These are phyloP conservation scores for Catharus minimus DNA, from an alignment of 2,113 vertebrate genomes.

Conservation along the genomic window DNA sequence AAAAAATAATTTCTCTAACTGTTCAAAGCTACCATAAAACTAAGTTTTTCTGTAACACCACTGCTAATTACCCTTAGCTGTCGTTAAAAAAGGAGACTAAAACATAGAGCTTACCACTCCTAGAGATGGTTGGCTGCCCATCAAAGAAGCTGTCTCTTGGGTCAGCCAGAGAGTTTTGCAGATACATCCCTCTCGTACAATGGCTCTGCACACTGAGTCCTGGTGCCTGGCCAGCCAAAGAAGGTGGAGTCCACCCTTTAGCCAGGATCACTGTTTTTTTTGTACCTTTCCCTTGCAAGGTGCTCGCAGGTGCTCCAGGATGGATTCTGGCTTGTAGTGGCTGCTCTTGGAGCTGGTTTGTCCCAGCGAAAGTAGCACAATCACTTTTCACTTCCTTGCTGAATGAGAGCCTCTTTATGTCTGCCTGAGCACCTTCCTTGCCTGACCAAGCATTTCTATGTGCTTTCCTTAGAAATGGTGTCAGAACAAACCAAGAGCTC, in stretches of 20 bases:
- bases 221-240: too few species aligned
- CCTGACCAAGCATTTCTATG: neutral
- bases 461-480: neutral
- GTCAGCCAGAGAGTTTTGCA: accelerated
- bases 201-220: neutral
- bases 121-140: neutral
- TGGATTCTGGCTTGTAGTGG: neutral
- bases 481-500: neutral
- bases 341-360: neutral
- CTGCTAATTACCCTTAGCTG: neutral
- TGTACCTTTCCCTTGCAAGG: neutral
- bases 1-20: neutral
- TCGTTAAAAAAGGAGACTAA: neutral
- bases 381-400: neutral
- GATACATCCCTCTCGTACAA: neutral
- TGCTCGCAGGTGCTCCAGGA: neutral
- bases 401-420: neutral
- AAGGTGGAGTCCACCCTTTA: neutral
- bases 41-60: neutral
- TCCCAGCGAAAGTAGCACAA: neutral
- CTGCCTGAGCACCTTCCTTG: neutral
- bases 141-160: neutral
- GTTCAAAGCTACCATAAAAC: neutral
- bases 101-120: neutral
- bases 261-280: neutral